Conservation (phyloP, 1,140 invertebrate species). For the Lucilia cuprina region DNA sequence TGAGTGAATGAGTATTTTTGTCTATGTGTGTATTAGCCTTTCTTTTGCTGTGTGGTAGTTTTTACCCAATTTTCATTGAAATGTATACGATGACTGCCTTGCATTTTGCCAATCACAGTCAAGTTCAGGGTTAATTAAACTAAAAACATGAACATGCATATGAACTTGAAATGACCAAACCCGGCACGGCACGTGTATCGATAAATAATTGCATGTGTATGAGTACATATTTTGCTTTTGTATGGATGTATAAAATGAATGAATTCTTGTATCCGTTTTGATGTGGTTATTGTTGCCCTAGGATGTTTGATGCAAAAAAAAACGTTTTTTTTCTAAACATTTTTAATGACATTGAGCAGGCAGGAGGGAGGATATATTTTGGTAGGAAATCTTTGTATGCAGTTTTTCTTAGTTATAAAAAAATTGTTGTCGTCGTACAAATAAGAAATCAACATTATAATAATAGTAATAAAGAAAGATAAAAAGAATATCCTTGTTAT, state of each 20-base stretch:
- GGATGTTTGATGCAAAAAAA: conserved; percentile 9
- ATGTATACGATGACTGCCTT: background rate
- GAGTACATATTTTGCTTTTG: background rate
- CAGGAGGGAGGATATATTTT: background rate
- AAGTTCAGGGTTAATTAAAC: conserved; percentile 33
- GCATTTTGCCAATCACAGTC: background rate
- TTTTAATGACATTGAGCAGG: background rate
- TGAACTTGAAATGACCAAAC: background rate
- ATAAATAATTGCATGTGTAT: background rate
- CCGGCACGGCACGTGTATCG: conserved; percentile 12
- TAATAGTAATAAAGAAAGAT: background rate
- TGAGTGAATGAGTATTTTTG: no score
- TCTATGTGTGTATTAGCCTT: no score
- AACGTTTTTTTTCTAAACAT: background rate
- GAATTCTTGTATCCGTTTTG: background rate
- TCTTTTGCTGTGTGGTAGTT: background rate
- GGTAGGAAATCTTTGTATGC: background rate
- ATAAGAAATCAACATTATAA: background rate
- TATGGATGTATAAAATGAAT: background rate
- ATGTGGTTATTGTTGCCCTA: background rate
- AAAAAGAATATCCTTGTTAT: background rate
- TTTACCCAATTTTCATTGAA: background rate
- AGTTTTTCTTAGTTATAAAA: background rate
- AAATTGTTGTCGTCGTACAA: no score
- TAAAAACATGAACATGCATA: background rate